Evolutionary conservation across 2,113 vertebrate genomes (phyloP), one percentile per base, ranked within the genome.

Genomic region (Puffinus mauretanicus): DNA sequence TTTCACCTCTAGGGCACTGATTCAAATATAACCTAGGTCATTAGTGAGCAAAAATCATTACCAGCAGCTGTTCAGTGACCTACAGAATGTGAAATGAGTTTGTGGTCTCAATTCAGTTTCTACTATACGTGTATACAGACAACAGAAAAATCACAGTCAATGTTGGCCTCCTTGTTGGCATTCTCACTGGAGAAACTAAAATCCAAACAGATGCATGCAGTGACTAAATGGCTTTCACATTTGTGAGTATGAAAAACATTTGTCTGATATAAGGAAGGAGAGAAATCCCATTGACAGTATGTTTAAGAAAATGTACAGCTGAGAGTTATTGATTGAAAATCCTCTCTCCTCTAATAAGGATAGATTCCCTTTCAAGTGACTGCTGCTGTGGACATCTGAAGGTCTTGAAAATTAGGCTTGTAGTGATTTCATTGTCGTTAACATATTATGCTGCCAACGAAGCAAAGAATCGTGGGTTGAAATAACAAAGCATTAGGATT

Each of bases 41-140:
- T 97, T 97, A 96, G 95, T 95, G 94, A 92, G 71, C 85, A 97
- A 91, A 97, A 97, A 95, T 96, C 95, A 94, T 97, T 96, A 97
- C 32, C 42, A 76, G 95, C 95, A 97, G 94, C 95, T 97, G 93
- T 92, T 96, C 95, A 92, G 82, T 96, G 94, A 97, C 82, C 76
- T 96, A 94, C 72, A 94, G 94, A 88, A 96, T 96, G 79, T 70
- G 79, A 93, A 94, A 94, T 95, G 91, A 91, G 94, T 90, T 86
- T 93, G 60, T 76, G 72, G 47, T 95, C 93, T 96, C 82, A 62
- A 42, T 86, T 47, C 54, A 19, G 16, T 91, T 93, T 90, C 93
- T 93, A 65, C 34, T 83, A 60, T 61, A 67, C 65, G 27, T 42
- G 44, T 86, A 40, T 22, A 73, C 51, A 92, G 72, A 88, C 78